These are phyloP conservation scores for Phalacrocorax brasilianus DNA, from an alignment of 2,113 vertebrate genomes.

Conservation along the genomic window DNA sequence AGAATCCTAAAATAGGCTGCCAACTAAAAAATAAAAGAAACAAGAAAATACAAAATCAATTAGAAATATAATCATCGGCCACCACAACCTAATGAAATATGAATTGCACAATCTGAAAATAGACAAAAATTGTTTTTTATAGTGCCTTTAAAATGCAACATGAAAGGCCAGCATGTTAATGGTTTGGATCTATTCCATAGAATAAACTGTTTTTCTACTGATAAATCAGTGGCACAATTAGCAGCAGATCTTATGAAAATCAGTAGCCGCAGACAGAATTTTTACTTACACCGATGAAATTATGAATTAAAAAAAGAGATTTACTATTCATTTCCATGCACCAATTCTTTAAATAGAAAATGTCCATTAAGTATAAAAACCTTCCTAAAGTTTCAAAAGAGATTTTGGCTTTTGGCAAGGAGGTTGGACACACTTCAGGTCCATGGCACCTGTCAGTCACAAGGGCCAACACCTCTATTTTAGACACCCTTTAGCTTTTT, in stretches of 20 bases:
- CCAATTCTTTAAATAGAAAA: not conserved
- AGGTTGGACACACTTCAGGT: not conserved
- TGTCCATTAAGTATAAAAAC: not conserved
- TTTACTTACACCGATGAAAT: not conserved
- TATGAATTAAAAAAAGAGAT: not conserved
- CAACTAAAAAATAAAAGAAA: not conserved
- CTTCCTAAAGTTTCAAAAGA: not conserved
- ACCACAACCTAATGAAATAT: not conserved
- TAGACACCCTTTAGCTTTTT: not conserved
- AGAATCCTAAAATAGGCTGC: not conserved
- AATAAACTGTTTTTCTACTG: not conserved
- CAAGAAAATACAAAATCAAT: not conserved
- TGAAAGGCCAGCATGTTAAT: not conserved
- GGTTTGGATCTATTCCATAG: not conserved
- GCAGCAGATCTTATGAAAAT: not conserved
- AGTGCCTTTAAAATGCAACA: not conserved
- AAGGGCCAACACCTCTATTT: slow-evolving; percentile 22
- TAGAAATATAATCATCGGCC: not conserved
- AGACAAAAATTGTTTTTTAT: not conserved
- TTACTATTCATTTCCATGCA: not conserved
- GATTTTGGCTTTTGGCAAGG: not conserved
- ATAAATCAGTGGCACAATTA: slow-evolving; percentile 4
- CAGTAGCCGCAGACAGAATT: not conserved
- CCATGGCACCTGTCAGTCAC: not conserved
- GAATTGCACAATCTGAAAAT: not conserved